Evolutionary conservation across 2,888 invertebrate genomes (phyloP).

Genomic region (Ashinkailepas kermadecensis): DNA sequence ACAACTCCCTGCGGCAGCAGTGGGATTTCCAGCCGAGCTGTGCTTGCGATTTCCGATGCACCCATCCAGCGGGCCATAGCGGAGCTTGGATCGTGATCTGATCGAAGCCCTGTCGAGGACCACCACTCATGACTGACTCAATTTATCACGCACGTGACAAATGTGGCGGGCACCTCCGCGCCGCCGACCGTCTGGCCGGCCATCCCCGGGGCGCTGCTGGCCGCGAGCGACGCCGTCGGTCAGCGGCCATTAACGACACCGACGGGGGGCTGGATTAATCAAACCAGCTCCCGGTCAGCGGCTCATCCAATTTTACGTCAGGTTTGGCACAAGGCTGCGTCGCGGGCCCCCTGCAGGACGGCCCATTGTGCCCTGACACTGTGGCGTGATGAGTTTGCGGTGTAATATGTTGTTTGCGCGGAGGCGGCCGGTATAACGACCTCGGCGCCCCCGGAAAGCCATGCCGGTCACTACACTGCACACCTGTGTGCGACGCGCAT

Average conservation of each 20-base stretch:
- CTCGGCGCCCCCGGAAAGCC: background rate
- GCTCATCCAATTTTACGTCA: constrained; percentile 4
- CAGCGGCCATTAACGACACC: background rate
- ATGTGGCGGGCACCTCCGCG: background rate
- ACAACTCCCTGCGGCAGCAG: too few species aligned
- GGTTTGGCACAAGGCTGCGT: background rate
- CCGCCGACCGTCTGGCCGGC: background rate
- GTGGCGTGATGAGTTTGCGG: background rate
- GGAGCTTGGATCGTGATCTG: too few species aligned
- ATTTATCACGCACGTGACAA: background rate
- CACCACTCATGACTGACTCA: background rate
- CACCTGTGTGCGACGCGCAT: background rate
- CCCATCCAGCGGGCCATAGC: too few species aligned
- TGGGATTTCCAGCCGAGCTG: too few species aligned
- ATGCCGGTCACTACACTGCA: too few species aligned
- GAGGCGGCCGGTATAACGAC: background rate
- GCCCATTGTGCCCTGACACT: background rate
- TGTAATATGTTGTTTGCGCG: constrained; percentile 10
- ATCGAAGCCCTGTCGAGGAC: too few species aligned
- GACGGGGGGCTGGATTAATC: constrained; percentile 18
- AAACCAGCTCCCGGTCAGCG: background rate
- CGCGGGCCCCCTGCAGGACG: background rate
- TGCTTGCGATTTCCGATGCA: too few species aligned
- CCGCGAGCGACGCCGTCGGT: background rate
- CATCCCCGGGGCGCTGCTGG: background rate